These are phyloP conservation scores for Syndactyla subalaris DNA, from an alignment of 2,797 vertebrate species.

Conservation along the genomic window DNA sequence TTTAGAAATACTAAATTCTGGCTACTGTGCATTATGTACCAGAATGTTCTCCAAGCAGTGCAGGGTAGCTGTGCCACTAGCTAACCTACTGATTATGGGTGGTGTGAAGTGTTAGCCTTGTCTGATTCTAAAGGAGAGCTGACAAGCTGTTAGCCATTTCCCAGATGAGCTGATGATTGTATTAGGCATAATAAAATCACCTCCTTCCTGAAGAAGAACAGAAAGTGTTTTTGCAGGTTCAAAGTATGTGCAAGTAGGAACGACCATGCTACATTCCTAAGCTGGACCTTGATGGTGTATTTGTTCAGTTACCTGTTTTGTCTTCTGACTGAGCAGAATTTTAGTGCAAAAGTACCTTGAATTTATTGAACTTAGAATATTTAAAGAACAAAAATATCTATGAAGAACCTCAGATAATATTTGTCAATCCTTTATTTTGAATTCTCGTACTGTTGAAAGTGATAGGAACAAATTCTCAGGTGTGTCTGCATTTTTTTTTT, in stretches of 20 bases:
- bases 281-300: background rate
- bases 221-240: background rate
- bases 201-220: background rate
- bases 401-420: background rate
- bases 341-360: background rate
- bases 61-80: background rate
- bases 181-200: background rate
- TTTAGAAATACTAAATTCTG: background rate
- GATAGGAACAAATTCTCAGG: background rate
- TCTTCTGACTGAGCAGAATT: background rate
- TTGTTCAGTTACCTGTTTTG: background rate
- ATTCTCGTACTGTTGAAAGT: background rate
- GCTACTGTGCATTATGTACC: rapidly evolving
- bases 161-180: background rate
- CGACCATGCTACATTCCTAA: rapidly evolving
- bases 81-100: rapidly evolving
- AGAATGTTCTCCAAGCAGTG: background rate
- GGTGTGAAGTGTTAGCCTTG: background rate
- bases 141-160: background rate
- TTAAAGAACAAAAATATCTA: background rate
- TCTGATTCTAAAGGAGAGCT: background rate
- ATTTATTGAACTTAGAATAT: background rate
- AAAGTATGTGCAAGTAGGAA: background rate
- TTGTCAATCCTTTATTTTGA: background rate
- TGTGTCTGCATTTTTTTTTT: background rate